phyloP scores from a whole-genome alignment of 2,797 vertebrate genomes.

The Sparus aurata region DNA sequence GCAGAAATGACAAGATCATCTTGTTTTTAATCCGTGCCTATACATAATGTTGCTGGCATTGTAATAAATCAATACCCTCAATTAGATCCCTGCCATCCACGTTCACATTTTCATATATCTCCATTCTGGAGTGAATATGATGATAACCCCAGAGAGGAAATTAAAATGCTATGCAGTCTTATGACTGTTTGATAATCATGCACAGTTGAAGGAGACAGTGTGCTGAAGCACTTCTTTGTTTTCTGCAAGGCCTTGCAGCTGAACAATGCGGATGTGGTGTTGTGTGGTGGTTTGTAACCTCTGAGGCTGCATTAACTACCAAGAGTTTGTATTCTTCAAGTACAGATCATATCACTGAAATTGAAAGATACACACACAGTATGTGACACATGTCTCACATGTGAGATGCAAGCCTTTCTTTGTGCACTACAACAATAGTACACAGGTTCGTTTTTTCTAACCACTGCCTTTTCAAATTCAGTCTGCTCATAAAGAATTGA shows the following conservation, averaged over 20 bases:
- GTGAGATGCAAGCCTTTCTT: constrained; percentile 52
- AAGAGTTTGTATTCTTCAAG: constrained; percentile 61
- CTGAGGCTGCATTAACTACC: constrained; percentile 74
- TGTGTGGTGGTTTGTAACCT: constrained; percentile 79
- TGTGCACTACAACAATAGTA: constrained; percentile 49
- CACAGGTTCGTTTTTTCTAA: constrained; percentile 31
- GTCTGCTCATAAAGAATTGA: constrained; percentile 76
- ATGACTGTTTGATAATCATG: constrained; percentile 76
- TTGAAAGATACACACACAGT: constrained; percentile 56
- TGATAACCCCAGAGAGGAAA: constrained; percentile 77
- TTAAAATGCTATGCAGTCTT: constrained; percentile 74
- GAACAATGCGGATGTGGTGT: constrained; percentile 85
- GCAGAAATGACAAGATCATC: constrained; percentile 13
- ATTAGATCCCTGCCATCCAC: constrained; percentile 43
- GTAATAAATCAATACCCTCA: constrained; percentile 53
- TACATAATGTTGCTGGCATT: constrained; percentile 34
- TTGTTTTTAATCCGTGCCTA: constrained; percentile 36
- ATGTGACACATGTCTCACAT: constrained; percentile 51
- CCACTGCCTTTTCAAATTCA: constrained; percentile 59
- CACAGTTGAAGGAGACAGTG: constrained; percentile 65
- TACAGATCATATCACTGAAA: constrained; percentile 57
- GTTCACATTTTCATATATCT: constrained; percentile 52
- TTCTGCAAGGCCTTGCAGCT: constrained; percentile 78
- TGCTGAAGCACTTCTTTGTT: constrained; percentile 75
- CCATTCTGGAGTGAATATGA: constrained; percentile 53